Evolutionary conservation across 2,113 vertebrate genomes (phyloP).

Genomic region (Asarcornis scutulata): DNA sequence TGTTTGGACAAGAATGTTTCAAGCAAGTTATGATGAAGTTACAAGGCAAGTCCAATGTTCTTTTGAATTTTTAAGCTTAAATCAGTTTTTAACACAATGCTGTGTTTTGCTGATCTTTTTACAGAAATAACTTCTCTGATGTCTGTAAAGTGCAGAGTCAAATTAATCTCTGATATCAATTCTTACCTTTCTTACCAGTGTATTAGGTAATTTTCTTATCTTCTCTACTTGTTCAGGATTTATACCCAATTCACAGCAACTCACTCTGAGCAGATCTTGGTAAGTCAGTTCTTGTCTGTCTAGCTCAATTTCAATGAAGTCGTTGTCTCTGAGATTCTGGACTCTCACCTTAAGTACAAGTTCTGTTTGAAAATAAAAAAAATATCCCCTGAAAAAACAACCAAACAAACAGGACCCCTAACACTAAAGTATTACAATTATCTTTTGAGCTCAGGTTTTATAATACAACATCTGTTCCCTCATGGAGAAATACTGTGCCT

Average conservation of each 20-base stretch:
- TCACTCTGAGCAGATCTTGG: constrained; percentile 84
- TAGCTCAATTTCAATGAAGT: constrained; percentile 93
- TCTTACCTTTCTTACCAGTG: constrained; percentile 87
- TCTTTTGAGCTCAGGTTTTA: background rate
- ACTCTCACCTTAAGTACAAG: constrained; percentile 92
- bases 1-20: background rate
- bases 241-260: constrained; percentile 85
- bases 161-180: background rate
- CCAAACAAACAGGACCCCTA: background rate
- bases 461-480: background rate
- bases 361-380: constrained; percentile 69
- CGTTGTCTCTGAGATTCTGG: constrained; percentile 85
- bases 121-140: background rate
- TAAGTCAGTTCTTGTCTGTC: constrained; percentile 89
- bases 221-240: constrained; percentile 86
- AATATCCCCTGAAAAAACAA: background rate
- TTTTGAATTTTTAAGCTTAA: background rate
- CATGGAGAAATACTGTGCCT: background rate
- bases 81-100: background rate
- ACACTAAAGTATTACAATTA: background rate
- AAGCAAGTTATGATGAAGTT: background rate
- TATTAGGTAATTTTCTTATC: constrained; percentile 91
- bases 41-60: background rate
- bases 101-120: background rate
- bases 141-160: background rate